Evolutionary conservation across 92 coral and sea anemone genomes (phyloP), one percentile per base, ranked within the genome.

Genomic region (Heliopora coerulea): DNA sequence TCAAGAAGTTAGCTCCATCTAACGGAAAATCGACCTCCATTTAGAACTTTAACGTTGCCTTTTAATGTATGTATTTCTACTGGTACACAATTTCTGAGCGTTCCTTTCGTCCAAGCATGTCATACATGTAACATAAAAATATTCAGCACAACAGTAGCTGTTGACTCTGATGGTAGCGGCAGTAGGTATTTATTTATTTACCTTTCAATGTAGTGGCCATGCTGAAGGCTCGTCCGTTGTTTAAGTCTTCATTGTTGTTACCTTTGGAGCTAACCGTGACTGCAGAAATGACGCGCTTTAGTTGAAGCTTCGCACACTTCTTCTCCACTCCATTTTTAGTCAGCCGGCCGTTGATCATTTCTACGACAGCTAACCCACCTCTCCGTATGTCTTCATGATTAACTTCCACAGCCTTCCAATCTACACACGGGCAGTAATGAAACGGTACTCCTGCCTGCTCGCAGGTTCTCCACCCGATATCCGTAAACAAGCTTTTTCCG

Each of bases 281-380:
- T 11, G 91, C 79, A 42, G 74, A 62, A 1, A 49, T 48, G 25
- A 87, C 67, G 10, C 65, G 57, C 48, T 79, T 50, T 23, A 87
- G 62, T 7, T 46, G 10, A 28, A 87, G 59, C 52, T 59, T 56
- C 11, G 84, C 73, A 34, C 91, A 87, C 54, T 83, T 74, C 13
- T 63, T 37, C 20, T 49, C 24, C 25, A 87, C 60, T 10, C 74
- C 42, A 39, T 80, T 69, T 6, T 49, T 50, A 13, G 40, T 23
- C 57, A 68, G n/a, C 19, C 76, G 54, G 52, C 68, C 68, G 78
- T 91, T 91, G 39, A 91, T 79, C 79, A 83, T 80, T 10, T 84
- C 81, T 9, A 91, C 85, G 28, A 90, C 85, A 25, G 87, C 90
- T 25, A 59, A 57, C 0, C 89, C 89, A 29, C 96, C 62, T 27